A percentile compares a stretch with the other conserved stretches of the same genome.
phyloP scores from a whole-genome alignment of 1,140 invertebrate genomes.

The Heliconius hewitsoni region DNA sequence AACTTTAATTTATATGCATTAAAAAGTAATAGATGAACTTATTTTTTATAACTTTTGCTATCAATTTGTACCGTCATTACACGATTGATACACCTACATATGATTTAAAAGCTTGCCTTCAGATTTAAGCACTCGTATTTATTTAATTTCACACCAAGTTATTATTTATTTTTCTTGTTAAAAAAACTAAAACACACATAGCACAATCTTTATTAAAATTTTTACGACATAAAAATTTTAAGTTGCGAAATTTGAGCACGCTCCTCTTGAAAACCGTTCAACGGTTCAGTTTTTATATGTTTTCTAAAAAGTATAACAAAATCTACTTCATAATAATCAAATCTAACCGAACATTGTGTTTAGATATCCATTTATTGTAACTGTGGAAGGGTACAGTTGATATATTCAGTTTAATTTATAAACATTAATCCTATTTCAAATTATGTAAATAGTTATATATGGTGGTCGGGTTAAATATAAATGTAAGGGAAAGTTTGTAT shows the following conservation, averaged over 20 bases:
- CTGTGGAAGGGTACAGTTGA: not conserved
- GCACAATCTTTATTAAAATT: not conserved
- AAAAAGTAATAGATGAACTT: too few relatives aligned
- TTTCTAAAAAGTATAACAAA: not conserved
- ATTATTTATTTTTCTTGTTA: too few relatives aligned
- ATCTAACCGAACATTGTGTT: not conserved
- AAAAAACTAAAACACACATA: not conserved
- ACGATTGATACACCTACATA: too few relatives aligned
- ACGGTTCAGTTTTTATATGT: too few relatives aligned
- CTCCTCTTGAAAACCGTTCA: too few relatives aligned
- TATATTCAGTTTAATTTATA: slow-evolving; percentile 6
- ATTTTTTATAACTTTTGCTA: not conserved
- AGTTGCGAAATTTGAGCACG: too few relatives aligned
- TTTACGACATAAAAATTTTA: too few relatives aligned
- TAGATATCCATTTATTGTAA: not conserved
- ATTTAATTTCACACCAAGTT: too few relatives aligned
- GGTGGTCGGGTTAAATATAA: not conserved
- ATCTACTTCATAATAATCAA: not conserved
- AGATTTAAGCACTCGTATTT: too few relatives aligned
- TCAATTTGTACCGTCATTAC: not conserved
- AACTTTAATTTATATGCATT: too few relatives aligned
- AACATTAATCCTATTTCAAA: slow-evolving; percentile 8
- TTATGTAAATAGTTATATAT: not conserved
- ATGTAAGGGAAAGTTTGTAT: not conserved
- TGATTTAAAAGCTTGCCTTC: too few relatives aligned